Evolutionary conservation across 1,140 invertebrate genomes (phyloP).

Genomic region (Musca vetustissima): DNA sequence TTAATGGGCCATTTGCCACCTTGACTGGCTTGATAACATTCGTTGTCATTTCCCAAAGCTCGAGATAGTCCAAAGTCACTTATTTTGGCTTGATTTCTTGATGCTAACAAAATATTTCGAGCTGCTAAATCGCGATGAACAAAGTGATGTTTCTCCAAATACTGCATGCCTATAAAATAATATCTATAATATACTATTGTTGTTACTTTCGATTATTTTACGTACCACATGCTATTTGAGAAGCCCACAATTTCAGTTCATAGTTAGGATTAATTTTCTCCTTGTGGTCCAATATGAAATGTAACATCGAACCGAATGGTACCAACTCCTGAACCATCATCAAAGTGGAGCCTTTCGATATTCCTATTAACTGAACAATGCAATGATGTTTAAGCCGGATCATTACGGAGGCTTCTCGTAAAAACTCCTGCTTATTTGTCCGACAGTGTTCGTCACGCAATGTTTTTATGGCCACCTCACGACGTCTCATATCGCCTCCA

Average conservation of each 20-base stretch:
- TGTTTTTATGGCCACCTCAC: slow-evolving; percentile 78
- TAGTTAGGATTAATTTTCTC: slow-evolving; percentile 69
- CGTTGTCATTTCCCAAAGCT: slow-evolving; percentile 73
- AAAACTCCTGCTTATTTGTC: slow-evolving; percentile 68
- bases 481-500: background rate
- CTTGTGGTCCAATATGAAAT: slow-evolving; percentile 73
- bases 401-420: slow-evolving; percentile 87
- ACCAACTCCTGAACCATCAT: slow-evolving; percentile 90
- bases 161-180: slow-evolving; percentile 74
- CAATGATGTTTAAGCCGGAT: slow-evolving; percentile 83
- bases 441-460: slow-evolving; percentile 72
- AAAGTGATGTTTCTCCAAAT: slow-evolving; percentile 81
- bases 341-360: slow-evolving; percentile 76
- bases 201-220: slow-evolving; percentile 11
- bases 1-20: slow-evolving; percentile 95
- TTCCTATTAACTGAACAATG: slow-evolving; percentile 84
- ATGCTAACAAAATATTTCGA: slow-evolving; percentile 86
- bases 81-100: slow-evolving; percentile 85
- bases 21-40: slow-evolving; percentile 85
- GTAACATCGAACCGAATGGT: slow-evolving; percentile 80
- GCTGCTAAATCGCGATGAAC: slow-evolving; percentile 92
- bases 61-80: slow-evolving; percentile 93
- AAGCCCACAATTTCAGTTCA: slow-evolving; percentile 86
- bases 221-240: slow-evolving; percentile 80
- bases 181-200: no score